Base-by-base conservation (phyloP, 2,797 vertebrate genomes). In the Sebastes matsubarae region DNA sequence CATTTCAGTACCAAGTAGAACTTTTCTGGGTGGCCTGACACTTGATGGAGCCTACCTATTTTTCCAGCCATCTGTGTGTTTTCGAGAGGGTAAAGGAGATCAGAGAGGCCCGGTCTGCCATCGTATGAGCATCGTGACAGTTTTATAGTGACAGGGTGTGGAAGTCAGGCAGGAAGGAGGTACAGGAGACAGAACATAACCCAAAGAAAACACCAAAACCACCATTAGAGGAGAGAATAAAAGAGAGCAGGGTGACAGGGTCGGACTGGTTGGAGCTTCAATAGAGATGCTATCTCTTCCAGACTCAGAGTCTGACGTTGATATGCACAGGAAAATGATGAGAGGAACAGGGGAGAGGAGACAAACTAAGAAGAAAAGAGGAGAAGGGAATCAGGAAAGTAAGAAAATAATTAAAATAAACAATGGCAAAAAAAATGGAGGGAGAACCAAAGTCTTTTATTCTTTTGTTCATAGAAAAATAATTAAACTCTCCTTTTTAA, bases 61-160 rank as follows among this genome's bases (percentile, higher is more conserved):
- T 84, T 79, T 75, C 9, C 74, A 66, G 77, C 36, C 68, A 73
- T 76, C 66, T 78, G 8, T 66, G 65, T 83, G 77, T 69, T 81
- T 83, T 81, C 32, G 1, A 76, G 54, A 67, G 61, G 24, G 25
- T 61, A 30, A 57, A 71, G 70, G 65, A 76, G 84, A 92, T 84
- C 79, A 80, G 70, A 90, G 87, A 81, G 55, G 60, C 57, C 71
- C 4, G 5, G 36, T 69, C 59, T 64, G 57, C 50, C 72, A 50
- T 61, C 79, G 83, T 69, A 89, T 72, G 87, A 87, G 77, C 89
- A 68, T 81, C 88, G 54, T 94, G 93, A 94, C 93, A 94, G 91
- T 89, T 94, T 94, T 93, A 94, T 92, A 81, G 93, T n/a, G 79
- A 72, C 83, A 83, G 83, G 87, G 84, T 89, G 88, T 83, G 82